Base-by-base conservation (phyloP, 2,113 vertebrate species). In the Hiodon alosoides region DNA sequence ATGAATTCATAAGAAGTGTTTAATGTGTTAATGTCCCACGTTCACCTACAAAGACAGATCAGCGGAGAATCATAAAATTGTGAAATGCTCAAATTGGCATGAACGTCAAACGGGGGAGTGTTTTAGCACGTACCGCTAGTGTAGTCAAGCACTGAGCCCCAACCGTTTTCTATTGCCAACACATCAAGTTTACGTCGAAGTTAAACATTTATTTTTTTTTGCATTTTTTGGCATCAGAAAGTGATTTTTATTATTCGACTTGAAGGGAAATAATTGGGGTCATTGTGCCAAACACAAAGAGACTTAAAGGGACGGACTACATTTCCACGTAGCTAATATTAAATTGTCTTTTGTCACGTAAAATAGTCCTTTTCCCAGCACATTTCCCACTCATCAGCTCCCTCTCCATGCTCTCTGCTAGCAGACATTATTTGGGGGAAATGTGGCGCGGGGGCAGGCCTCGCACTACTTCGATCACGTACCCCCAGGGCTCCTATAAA, bases 1-100 rank as follows among this genome's bases (percentile, higher is more conserved):
- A 75, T 72, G 62, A 74, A 77, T 72, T 73, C 64, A 65, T 59
- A 76, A 76, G 68, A 79, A 67, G 31, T 75, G 71, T 82, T 84
- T 84, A 61, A 76, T 73, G 75, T 76, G 73, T 72, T 77, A 66
- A 78, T 69, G 71, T 66, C 72, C 76, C 48, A 50, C 73, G 74
- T 62, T 65, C 57, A 57, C 59, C 62, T 70, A 71, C 11, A 3
- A 50, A 5, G 72, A 47, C 68, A 46, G 67, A 53, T 65, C 58
- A 31, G 54, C 59, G 59, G 54, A 9, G 51, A 31, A 46, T 66
- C 60, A 66, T 73, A 77, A 79, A 78, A 54, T 7, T 60, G 31
- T 71, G 10, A 0, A 47, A 47, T 70, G 70, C 51, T 59, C 67
- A 69, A 70, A 13, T 60, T 31, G 31, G 31, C 31, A 31, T 31